Evolutionary conservation across 2,797 vertebrate genomes (phyloP).

Genomic region (Sebastes nivosus): DNA sequence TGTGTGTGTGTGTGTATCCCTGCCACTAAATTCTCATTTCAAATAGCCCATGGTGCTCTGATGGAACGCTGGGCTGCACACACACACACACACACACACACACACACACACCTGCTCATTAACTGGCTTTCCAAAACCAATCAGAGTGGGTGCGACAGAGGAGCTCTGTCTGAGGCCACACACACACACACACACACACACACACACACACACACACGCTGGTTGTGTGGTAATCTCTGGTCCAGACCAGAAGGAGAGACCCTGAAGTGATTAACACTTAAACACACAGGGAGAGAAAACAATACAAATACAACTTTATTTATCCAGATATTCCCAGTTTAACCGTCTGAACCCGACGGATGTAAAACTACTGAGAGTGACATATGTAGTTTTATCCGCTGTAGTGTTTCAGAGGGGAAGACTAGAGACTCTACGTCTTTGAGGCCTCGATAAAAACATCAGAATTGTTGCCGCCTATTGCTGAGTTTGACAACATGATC

Average conservation of each 20-base stretch:
- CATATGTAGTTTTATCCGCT: too few species aligned
- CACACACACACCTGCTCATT: slow-evolving; percentile 74
- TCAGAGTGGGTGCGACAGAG: slow-evolving; percentile 62
- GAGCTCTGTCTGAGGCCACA: slow-evolving; percentile 42
- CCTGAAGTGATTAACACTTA: slow-evolving; percentile 24
- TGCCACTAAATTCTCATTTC: slow-evolving; percentile 79
- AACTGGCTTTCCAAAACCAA: slow-evolving; percentile 72
- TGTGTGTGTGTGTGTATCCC: slow-evolving; percentile 51
- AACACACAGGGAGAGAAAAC: neutral
- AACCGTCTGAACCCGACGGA: neutral
- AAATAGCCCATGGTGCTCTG: slow-evolving; percentile 76
- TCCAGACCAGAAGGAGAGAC: slow-evolving; percentile 20
- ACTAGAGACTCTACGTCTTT: neutral
- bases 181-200: slow-evolving; percentile 19
- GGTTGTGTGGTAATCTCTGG: slow-evolving; percentile 29
- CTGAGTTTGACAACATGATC: too few species aligned
- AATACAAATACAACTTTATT: neutral
- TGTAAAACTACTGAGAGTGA: too few species aligned
- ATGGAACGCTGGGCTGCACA: slow-evolving; percentile 36
- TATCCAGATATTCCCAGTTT: neutral
- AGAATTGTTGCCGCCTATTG: too few species aligned
- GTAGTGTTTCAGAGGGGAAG: too few species aligned
- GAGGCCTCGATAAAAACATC: neutral
- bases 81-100: slow-evolving; percentile 8
- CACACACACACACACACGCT: slow-evolving; percentile 3